Percentiles rank a stretch among this genome's conserved stretches.
Conservation (phyloP, 2,888 invertebrate species). For the Malachius bipustulatus region DNA sequence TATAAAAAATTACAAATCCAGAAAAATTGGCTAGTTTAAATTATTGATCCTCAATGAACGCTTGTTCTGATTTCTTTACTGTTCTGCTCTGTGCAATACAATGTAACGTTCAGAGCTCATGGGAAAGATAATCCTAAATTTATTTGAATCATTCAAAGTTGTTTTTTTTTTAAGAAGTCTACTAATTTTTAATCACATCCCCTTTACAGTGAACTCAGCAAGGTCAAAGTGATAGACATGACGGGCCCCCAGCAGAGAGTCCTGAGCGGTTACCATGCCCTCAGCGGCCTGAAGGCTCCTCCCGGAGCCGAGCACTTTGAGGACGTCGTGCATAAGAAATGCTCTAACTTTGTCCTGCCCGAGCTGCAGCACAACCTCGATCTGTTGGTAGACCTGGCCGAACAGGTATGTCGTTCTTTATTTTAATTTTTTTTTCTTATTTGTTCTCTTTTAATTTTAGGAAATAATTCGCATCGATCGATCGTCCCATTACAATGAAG, state of each 20-base stretch:
- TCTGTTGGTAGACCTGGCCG: slow-evolving; percentile 82
- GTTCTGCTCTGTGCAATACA: too few relatives aligned
- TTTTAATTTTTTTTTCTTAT: slow-evolving; percentile 4
- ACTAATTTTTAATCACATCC: background rate
- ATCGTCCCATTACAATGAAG: slow-evolving; percentile 61
- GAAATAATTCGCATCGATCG: slow-evolving; percentile 83
- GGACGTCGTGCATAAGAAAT: slow-evolving; percentile 49
- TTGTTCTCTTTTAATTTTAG: slow-evolving; percentile 32
- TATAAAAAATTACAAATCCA: too few relatives aligned
- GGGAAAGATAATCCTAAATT: too few relatives aligned
- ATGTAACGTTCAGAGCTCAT: too few relatives aligned
- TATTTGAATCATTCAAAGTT: too few relatives aligned
- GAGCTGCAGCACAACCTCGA: slow-evolving; percentile 89
- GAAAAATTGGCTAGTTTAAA: too few relatives aligned
- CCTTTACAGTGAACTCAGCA: slow-evolving; percentile 51
- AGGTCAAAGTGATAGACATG: slow-evolving; percentile 98
- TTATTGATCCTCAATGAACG: too few relatives aligned
- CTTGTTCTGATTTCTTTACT: too few relatives aligned
- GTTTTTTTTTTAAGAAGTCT: slow-evolving; percentile 2
- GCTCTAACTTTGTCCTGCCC: slow-evolving; percentile 65
- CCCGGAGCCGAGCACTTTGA: slow-evolving; percentile 51
- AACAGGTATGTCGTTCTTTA: slow-evolving; percentile 49
- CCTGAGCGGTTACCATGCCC: slow-evolving; percentile 83
- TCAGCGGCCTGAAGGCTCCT: slow-evolving; percentile 52
- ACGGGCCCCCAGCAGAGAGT: slow-evolving; percentile 92